Evolutionary conservation across 2,113 vertebrate genomes (phyloP), one percentile per base, ranked within the genome.

Genomic region (Rana temporaria): DNA sequence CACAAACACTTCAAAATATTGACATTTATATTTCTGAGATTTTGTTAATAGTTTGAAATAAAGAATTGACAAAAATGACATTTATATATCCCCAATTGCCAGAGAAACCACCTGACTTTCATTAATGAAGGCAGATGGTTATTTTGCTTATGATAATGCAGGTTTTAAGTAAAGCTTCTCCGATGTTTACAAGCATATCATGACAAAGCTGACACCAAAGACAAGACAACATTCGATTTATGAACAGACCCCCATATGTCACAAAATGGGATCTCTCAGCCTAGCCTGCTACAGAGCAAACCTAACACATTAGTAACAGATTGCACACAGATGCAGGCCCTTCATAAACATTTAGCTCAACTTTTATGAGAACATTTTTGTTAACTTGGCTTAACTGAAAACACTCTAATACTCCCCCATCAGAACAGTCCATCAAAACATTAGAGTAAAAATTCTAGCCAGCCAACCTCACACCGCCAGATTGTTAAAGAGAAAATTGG

Each of bases 351-450:
- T 59, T 56, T 18, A 65, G 62, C 34, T 26, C 38, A 24, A 55
- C 62, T 75, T 75, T 63, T 66, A 75, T 48, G 66, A 82, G 80
- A 67, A 67, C 80, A 67, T 59, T 67, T 67, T 56, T 73, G 34
- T 62, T 65, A 82, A 67, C 62, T 65, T 74, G 59, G 26, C 30
- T 67, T 75, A 67, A 82, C 30, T 38, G 48, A 63, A 82, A 74
- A 73, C 69, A 81, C 67, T 71, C 59, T 63, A 53, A 22, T 7
- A 77, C 60, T 53, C 22, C 20, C 20, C 15, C 18, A 34, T 38
- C 70, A 56, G 48, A 74, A 57, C 26, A 82, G 63, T 59, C 70
- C 52, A 74, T 82, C 80, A 82, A 56, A 75, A 66, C 70, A 65
- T 16, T 55, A 73, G n/a, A 14, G 55, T 59, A 55, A 63, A 53